Conservation (phyloP, 2,113 vertebrate species). For the western clawed frog (Xenopus tropicalis) region UCB_Xtro_10.0 CM004452.2:20342501-20343000, state of each 20-base stretch:
- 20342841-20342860: slow-evolving; percentile 43
- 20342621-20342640: slow-evolving; percentile 20
- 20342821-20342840: slow-evolving; percentile 34
- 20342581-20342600: not conserved
- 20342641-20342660: not conserved
- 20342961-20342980: slow-evolving; percentile 17
- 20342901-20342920: slow-evolving; percentile 23
- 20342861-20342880: slow-evolving; percentile 46
- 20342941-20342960: slow-evolving; percentile 23
- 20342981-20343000: slow-evolving; percentile 3
- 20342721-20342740: slow-evolving; percentile 44
- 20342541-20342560: no score
- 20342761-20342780: slow-evolving; percentile 45
- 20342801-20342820: slow-evolving; percentile 31
- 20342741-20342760: slow-evolving; percentile 44
- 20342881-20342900: slow-evolving; percentile 40
- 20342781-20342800: slow-evolving; percentile 46
- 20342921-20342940: slow-evolving; percentile 29
- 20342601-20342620: slow-evolving; percentile 11
- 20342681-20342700: slow-evolving; percentile 22
- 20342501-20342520: no score
- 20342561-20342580: no score
- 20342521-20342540: no score
- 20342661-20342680: slow-evolving; percentile 31
- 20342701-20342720: slow-evolving; percentile 43